Evolutionary conservation across 2,797 vertebrate genomes (phyloP).

Genomic region (Lacerta bilineata): DNA sequence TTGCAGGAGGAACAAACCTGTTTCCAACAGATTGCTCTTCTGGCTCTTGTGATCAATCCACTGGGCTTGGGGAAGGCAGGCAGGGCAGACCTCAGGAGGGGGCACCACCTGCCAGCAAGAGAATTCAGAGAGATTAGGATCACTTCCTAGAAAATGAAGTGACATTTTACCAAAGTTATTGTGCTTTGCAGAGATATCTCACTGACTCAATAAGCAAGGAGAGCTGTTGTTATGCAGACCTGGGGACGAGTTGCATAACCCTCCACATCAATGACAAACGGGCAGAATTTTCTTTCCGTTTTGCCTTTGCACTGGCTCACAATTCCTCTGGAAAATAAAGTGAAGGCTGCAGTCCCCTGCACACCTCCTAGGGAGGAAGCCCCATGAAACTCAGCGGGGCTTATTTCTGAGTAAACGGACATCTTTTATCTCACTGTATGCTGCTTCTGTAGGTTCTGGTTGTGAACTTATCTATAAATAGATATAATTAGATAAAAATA

Average conservation of each 20-base stretch:
- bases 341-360: neutral
- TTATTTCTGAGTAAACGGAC: neutral
- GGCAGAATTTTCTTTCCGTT: neutral
- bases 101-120: slow-evolving; percentile 49
- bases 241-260: neutral
- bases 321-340: neutral
- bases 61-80: slow-evolving; percentile 51
- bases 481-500: no score
- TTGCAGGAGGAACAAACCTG: slow-evolving; percentile 34
- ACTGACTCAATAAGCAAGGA: neutral
- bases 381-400: neutral
- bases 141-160: slow-evolving; percentile 33
- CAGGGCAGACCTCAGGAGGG: slow-evolving; percentile 67
- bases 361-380: neutral
- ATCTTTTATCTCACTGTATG: no score
- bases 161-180: accelerated
- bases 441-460: no score
- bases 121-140: slow-evolving; percentile 46
- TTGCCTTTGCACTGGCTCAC: neutral
- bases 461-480: no score
- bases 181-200: neutral
- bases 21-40: slow-evolving; percentile 62
- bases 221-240: neutral
- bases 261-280: neutral
- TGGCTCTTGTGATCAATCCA: slow-evolving; percentile 60